phyloP scores from a whole-genome alignment of 2,113 vertebrate species.

The Paedocypris sp. region DNA sequence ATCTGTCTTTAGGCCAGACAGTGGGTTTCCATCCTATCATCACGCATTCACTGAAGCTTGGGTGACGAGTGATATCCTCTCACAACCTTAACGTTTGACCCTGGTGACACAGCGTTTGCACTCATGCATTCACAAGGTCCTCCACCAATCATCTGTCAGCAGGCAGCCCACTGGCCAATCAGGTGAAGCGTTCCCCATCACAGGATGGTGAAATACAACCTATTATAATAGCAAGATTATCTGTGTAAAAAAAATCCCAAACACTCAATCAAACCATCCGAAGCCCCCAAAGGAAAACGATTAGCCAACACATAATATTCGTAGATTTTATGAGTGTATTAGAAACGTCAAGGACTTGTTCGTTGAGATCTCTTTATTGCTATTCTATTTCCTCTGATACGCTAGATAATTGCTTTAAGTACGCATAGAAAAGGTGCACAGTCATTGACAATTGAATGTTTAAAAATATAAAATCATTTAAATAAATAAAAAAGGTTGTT shows the following conservation, averaged over 20 bases:
- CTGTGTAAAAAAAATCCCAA: slow-evolving; percentile 18
- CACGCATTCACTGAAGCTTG: not conserved
- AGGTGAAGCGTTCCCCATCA: slow-evolving; percentile 10
- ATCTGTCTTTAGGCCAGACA: slow-evolving; percentile 26
- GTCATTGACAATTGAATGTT: no score
- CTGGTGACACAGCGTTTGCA: not conserved
- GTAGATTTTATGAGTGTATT: no score
- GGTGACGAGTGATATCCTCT: slow-evolving; percentile 21
- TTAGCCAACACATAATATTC: no score
- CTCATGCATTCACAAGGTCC: not conserved
- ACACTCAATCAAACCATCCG: no score
- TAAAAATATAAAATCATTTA: no score
- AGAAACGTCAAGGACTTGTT: no score
- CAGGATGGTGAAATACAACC: slow-evolving; percentile 10
- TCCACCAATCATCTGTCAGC: slow-evolving; percentile 19
- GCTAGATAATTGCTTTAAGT: no score
- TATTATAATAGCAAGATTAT: slow-evolving; percentile 17
- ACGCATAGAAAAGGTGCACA: no score
- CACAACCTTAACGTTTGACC: slow-evolving; percentile 36
- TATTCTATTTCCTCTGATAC: no score
- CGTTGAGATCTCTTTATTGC: no score
- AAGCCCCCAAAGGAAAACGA: no score
- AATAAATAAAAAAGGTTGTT: no score
- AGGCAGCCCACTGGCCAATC: slow-evolving; percentile 17
- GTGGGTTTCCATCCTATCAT: not conserved